A percentile compares a stretch with the other conserved stretches of the same genome.
These are phyloP conservation scores for Ramazzottius varieornatus DNA, from an alignment of 2,888 invertebrate genomes.

Conservation along the genomic window DNA sequence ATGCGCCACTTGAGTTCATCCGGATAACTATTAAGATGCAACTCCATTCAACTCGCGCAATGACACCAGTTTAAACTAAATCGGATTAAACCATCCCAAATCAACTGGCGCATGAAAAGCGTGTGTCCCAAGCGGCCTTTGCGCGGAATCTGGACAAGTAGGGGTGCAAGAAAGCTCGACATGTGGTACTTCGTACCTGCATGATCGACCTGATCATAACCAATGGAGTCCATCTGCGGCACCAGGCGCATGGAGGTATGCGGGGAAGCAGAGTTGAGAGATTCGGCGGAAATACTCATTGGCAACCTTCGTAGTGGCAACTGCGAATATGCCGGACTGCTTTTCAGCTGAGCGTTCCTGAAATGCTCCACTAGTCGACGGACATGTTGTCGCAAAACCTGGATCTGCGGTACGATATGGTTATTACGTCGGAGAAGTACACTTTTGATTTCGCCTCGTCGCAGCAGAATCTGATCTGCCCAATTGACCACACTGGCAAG, in stretches of 20 bases:
- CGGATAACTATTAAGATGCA: too few relatives aligned
- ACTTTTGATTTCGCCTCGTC: neutral
- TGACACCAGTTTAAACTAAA: too few relatives aligned
- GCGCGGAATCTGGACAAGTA: too few relatives aligned
- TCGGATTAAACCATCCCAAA: too few relatives aligned
- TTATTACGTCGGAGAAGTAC: neutral
- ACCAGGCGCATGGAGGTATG: too few relatives aligned
- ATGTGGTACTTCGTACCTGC: too few relatives aligned
- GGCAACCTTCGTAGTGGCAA: neutral
- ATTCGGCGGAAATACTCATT: neutral
- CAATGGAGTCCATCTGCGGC: neutral
- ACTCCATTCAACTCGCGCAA: too few relatives aligned
- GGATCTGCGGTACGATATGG: neutral
- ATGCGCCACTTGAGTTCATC: too few relatives aligned
- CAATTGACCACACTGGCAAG: constrained; percentile 9
- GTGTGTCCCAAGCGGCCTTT: too few relatives aligned
- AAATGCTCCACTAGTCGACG: neutral
- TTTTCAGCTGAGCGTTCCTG: neutral
- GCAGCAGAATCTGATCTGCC: neutral
- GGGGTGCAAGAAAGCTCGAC: too few relatives aligned
- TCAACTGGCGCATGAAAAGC: too few relatives aligned
- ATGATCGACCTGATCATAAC: neutral
- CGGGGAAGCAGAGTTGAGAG: neutral
- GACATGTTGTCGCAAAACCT: neutral
- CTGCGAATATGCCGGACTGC: neutral